Conservation (phyloP, 2,888 invertebrate genomes). For the Andrena hattorfiana region DNA sequence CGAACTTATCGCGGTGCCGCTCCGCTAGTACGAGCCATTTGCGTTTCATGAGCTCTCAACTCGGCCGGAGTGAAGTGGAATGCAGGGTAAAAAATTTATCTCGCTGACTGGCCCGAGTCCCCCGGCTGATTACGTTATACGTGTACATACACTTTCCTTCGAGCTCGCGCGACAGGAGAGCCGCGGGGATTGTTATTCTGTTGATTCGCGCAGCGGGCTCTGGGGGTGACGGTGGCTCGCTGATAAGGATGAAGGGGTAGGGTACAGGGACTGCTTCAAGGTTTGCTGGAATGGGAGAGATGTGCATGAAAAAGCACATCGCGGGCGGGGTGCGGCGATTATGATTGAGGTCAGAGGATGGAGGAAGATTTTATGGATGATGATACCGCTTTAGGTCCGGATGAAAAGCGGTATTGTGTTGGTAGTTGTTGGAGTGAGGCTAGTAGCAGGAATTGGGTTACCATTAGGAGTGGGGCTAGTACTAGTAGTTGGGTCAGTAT, state of each 20-base stretch:
- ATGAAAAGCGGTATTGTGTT: no score
- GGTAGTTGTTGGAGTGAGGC: no score
- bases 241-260: not conserved
- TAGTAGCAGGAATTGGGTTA: no score
- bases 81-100: slow-evolving; percentile 50
- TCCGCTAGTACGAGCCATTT: slow-evolving; percentile 60
- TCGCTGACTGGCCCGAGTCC: slow-evolving; percentile 4
- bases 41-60: slow-evolving; percentile 65
- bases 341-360: no score
- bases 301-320: not conserved
- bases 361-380: no score
- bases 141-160: slow-evolving; percentile 5
- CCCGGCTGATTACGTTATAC: slow-evolving; percentile 42
- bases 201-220: not conserved
- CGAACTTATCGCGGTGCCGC: slow-evolving; percentile 63
- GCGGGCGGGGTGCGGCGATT: no score
- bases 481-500: no score
- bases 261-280: not conserved
- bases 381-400: no score
- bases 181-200: slow-evolving; percentile 16
- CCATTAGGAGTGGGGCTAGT: no score
- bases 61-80: slow-evolving; percentile 39
- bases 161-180: not conserved
- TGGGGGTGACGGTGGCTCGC: not conserved
- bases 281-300: not conserved